Evolutionary conservation across 2,888 invertebrate genomes (phyloP).

Genomic region (Cryptocephalus primarius): DNA sequence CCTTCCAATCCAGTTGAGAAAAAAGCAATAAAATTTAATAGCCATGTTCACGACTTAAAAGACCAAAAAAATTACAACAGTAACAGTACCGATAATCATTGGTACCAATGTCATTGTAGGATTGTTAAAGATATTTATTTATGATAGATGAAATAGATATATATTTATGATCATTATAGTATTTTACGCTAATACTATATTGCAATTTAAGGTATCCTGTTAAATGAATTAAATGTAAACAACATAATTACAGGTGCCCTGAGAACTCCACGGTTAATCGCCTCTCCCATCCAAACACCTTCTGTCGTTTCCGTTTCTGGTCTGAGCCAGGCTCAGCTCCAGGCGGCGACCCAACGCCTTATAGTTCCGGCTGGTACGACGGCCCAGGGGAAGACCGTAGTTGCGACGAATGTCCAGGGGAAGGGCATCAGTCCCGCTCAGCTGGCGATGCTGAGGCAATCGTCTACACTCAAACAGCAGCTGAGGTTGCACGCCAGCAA

Average conservation of each 20-base stretch:
- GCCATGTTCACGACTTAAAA: no score
- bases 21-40: no score
- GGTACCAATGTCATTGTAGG: no score
- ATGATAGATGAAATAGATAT: no score
- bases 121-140: no score
- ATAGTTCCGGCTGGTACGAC: conserved; percentile 31
- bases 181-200: no score
- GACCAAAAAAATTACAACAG: no score
- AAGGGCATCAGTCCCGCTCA: conserved; percentile 44
- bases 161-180: no score
- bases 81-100: no score
- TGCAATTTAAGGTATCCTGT: no score
- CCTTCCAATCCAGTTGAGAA: no score
- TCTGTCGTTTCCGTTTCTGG: conserved; percentile 35
- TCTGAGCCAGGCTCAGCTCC: conserved; percentile 32
- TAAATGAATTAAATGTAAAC: no score
- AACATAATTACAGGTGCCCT: conserved; percentile 19
- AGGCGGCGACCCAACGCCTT: conserved; percentile 39
- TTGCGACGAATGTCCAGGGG: conserved; percentile 31
- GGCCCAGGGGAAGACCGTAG: conserved; percentile 29
- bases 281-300: conserved; percentile 32
- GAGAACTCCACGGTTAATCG: conserved; percentile 31
- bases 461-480: conserved; percentile 31
- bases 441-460: conserved; percentile 52
- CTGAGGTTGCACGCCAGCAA: conserved; percentile 28